These are phyloP conservation scores for Pandion haliaetus DNA, from an alignment of 2,113 vertebrate species.

Conservation along the genomic window DNA sequence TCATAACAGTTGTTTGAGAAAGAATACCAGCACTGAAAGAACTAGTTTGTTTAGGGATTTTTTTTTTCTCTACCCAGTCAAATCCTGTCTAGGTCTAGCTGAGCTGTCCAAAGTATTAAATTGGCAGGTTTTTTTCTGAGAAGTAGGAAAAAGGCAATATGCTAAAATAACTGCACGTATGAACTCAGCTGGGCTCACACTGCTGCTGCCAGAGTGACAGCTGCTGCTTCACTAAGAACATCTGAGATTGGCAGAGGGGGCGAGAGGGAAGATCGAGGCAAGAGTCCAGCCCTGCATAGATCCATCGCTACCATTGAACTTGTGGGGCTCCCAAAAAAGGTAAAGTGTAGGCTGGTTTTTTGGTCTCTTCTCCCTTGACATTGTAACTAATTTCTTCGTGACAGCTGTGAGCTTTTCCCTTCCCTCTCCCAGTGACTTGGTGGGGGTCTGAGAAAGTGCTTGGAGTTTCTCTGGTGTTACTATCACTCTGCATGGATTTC, in stretches of 20 bases:
- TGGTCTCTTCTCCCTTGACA: neutral
- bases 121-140: neutral
- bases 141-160: neutral
- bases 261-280: neutral
- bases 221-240: neutral
- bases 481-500: neutral
- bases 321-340: neutral
- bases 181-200: neutral
- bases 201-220: conserved; percentile 26
- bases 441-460: neutral
- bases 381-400: neutral
- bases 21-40: neutral
- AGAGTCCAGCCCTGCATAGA: neutral
- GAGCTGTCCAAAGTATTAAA: conserved; percentile 13
- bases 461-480: neutral
- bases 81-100: neutral
- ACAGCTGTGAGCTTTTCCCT: neutral
- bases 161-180: neutral
- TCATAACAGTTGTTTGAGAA: neutral
- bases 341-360: neutral
- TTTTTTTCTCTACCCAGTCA: neutral
- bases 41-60: neutral
- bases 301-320: neutral
- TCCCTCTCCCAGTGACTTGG: neutral
- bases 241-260: neutral